Evolutionary conservation across 2,113 vertebrate species (phyloP).

Genomic region (Myanophis thanlyinensis): DNA sequence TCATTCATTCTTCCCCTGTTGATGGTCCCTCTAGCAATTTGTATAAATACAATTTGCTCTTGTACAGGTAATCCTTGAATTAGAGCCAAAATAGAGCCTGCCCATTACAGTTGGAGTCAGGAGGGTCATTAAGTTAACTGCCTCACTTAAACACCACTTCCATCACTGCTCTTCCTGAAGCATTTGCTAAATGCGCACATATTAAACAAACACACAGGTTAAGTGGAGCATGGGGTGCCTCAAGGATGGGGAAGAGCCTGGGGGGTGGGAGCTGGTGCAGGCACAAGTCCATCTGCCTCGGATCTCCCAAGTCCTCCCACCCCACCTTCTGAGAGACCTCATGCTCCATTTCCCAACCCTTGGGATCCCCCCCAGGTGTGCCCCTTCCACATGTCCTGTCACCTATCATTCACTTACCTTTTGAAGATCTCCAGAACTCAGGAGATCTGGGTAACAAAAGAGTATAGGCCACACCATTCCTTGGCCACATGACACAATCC

Average conservation of each 20-base stretch:
- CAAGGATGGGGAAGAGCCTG: no score
- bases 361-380: neutral
- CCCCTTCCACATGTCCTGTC: neutral
- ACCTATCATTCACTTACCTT: neutral
- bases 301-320: neutral
- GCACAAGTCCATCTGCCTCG: neutral
- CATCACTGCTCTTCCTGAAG: neutral
- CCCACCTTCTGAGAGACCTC: neutral
- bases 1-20: neutral
- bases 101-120: neutral
- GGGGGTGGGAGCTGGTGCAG: no score
- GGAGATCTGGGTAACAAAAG: neutral
- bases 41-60: neutral
- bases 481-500: neutral
- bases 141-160: neutral
- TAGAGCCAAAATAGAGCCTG: neutral
- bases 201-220: no score
- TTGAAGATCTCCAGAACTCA: neutral
- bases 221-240: no score
- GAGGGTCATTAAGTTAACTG: neutral
- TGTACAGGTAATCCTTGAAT: neutral
- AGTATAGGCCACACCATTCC: neutral
- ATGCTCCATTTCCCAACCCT: neutral
- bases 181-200: no score
- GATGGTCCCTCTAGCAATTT: neutral